Percentiles rank a stretch among this genome's conserved stretches.
phyloP scores from a whole-genome alignment of 2,797 vertebrate species.

The Nyctalus aviator region DNA sequence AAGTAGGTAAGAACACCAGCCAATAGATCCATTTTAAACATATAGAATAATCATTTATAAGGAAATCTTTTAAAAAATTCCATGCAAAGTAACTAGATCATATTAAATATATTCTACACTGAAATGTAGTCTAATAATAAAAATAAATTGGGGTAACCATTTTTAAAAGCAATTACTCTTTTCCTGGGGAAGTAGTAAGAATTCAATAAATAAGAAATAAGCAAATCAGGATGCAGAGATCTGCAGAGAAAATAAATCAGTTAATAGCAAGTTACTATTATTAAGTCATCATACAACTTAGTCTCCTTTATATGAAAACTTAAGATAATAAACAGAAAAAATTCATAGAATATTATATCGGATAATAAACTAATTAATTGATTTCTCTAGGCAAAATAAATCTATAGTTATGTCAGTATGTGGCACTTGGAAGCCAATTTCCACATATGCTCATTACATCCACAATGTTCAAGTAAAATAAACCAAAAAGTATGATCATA shows the following conservation, averaged over 20 bases:
- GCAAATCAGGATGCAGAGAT: conserved; percentile 49
- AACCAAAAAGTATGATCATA: conserved; percentile 16
- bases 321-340: conserved; percentile 41
- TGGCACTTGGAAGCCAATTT: conserved; percentile 59
- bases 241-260: conserved; percentile 64
- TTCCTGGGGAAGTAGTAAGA: conserved; percentile 48
- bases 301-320: conserved; percentile 49
- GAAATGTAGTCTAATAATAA: conserved; percentile 57
- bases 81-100: conserved; percentile 44
- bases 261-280: conserved; percentile 63
- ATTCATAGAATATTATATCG: conserved; percentile 45
- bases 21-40: conserved; percentile 57
- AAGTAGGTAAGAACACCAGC: conserved; percentile 45
- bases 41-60: conserved; percentile 59
- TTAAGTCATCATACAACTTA: conserved; percentile 35
- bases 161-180: conserved; percentile 58
- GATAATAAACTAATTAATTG: conserved; percentile 24
- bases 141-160: conserved; percentile 48
- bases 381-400: conserved; percentile 57
- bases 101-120: conserved; percentile 37
- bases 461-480: conserved; percentile 59
- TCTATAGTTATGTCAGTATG: conserved; percentile 22
- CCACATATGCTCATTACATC: conserved; percentile 52
- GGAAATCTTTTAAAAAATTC: conserved; percentile 38
- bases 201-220: conserved; percentile 43